A percentile compares a stretch with the other conserved stretches of the same genome.
Evolutionary conservation across 2,113 vertebrate species (phyloP).

Genomic region (Plectropomus leopardus): DNA sequence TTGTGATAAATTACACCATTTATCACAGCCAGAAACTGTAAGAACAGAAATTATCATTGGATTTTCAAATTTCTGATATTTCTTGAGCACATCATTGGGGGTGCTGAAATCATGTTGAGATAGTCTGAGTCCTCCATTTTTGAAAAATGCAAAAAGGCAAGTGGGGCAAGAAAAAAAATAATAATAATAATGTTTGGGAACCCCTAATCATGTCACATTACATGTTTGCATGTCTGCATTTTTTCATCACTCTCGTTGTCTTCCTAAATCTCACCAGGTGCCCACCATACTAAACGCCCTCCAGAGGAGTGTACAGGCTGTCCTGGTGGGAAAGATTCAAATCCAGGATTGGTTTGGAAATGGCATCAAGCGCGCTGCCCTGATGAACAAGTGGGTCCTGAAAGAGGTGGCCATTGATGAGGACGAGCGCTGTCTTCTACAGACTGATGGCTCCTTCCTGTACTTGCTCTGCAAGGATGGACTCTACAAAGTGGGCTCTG

Average conservation of each 20-base stretch:
- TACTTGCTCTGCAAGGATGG: conserved; percentile 99
- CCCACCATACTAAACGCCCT: conserved; percentile 97
- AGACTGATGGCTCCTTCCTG: conserved; percentile 98
- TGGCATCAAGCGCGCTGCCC: conserved; percentile 96
- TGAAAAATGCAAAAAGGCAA: too few species aligned
- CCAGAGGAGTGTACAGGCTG: conserved; percentile 97
- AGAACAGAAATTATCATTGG: too few species aligned
- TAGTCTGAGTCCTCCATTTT: too few species aligned
- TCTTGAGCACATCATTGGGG: too few species aligned
- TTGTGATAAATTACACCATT: too few species aligned
- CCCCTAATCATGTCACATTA: conserved; percentile 11
- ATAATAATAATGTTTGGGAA: too few species aligned
- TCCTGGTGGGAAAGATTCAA: conserved; percentile 98
- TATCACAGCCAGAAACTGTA: too few species aligned
- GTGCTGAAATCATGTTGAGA: too few species aligned
- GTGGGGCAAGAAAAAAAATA: too few species aligned
- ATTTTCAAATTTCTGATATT: too few species aligned
- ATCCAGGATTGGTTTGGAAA: conserved; percentile 99
- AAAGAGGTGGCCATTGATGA: conserved; percentile 96
- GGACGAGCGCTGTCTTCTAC: conserved; percentile 95
- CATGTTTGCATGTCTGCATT: not conserved
- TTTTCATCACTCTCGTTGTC: not conserved
- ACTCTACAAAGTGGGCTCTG: conserved; percentile 98
- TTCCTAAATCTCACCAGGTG: conserved; percentile 85
- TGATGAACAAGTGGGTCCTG: conserved; percentile 98